Conservation (phyloP, 2,888 invertebrate species). For the Anoncus sp. region DNA sequence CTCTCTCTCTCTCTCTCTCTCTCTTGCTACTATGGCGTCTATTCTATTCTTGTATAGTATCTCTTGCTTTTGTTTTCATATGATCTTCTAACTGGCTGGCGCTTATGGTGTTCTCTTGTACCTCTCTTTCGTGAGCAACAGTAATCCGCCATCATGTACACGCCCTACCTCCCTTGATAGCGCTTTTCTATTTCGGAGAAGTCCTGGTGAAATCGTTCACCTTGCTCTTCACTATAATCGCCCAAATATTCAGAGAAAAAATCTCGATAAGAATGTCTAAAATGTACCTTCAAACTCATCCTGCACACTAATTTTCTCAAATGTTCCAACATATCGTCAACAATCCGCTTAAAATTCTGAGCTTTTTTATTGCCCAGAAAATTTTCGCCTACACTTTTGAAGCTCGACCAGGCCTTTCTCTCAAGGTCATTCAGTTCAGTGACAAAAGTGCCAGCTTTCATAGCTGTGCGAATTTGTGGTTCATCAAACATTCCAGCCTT, state of each 20-base stretch:
- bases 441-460: constrained; percentile 48
- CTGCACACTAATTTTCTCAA: constrained; percentile 14
- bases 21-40: constrained; percentile 21
- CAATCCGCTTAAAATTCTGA: constrained; percentile 9
- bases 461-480: constrained; percentile 50
- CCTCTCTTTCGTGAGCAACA: constrained; percentile 70
- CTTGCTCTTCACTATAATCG: constrained; percentile 28
- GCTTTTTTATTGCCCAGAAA: constrained; percentile 11
- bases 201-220: constrained; percentile 35
- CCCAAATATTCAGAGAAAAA: constrained; percentile 18
- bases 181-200: constrained; percentile 9
- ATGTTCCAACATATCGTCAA: background rate
- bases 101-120: background rate
- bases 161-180: constrained; percentile 20
- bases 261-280: constrained; percentile 24
- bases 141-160: constrained; percentile 72
- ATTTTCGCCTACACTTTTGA: constrained; percentile 18
- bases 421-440: background rate
- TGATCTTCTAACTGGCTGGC: background rate
- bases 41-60: background rate
- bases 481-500: constrained; percentile 58
- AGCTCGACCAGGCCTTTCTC: constrained; percentile 9
- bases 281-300: constrained; percentile 31
- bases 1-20: too few species aligned
- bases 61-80: constrained; percentile 2